Evolutionary conservation across 2,113 vertebrate genomes (phyloP).

Genomic region (Gnathonemus longibarbis): DNA sequence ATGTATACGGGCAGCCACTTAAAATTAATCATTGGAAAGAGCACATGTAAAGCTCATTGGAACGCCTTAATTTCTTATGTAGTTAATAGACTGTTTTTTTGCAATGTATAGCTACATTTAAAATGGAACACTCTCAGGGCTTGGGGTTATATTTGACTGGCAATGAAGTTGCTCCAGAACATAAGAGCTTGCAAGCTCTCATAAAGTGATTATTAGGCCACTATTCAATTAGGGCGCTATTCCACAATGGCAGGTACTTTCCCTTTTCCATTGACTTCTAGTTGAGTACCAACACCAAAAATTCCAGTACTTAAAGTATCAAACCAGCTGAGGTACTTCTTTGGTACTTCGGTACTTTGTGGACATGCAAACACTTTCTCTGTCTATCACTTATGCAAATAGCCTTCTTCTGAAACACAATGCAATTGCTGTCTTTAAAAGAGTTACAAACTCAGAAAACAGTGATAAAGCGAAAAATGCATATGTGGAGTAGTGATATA

Average conservation of each 20-base stretch:
- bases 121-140: not conserved
- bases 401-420: not conserved
- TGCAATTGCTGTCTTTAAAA: not conserved
- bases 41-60: not conserved
- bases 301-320: not conserved
- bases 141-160: not conserved
- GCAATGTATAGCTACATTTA: slow-evolving; percentile 14
- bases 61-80: slow-evolving; percentile 9
- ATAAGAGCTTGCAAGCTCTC: not conserved
- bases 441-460: not conserved
- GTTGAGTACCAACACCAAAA: not conserved
- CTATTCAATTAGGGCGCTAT: not conserved
- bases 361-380: not conserved
- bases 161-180: not conserved
- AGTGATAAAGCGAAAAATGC: not conserved
- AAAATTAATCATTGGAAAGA: not conserved
- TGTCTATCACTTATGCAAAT: not conserved
- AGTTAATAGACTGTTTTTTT: slow-evolving; percentile 11
- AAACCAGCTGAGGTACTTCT: not conserved
- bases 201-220: not conserved
- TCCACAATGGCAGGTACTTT: not conserved
- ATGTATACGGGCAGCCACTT: not conserved
- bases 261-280: not conserved
- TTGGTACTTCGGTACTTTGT: not conserved
- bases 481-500: not conserved